phyloP scores from a whole-genome alignment of 2,888 invertebrate species.

The Entomobrya proxima region DNA sequence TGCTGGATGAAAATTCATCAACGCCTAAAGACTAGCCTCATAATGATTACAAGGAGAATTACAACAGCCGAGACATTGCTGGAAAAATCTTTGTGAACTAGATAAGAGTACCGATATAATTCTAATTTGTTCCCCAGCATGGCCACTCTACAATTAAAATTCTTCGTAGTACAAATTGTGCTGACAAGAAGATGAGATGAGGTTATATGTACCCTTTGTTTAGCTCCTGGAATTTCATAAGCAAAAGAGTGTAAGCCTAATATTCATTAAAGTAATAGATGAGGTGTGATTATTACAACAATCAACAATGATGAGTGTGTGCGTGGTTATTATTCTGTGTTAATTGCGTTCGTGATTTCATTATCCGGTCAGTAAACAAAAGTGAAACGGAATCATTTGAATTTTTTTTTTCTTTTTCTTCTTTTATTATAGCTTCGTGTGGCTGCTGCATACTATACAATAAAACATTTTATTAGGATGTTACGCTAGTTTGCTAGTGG shows the following conservation, averaged over 20 bases:
- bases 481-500: background rate
- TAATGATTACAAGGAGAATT: background rate
- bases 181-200: too few relatives aligned
- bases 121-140: slow-evolving; percentile 49
- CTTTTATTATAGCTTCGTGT: slow-evolving; percentile 12
- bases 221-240: background rate
- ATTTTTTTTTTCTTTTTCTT: background rate
- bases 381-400: background rate
- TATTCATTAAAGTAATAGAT: slow-evolving; percentile 32
- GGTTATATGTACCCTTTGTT: background rate
- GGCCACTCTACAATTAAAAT: background rate
- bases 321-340: background rate
- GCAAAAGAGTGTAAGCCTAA: background rate
- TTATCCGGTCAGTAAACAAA: slow-evolving; percentile 22
- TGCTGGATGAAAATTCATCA: background rate
- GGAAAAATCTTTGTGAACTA: background rate
- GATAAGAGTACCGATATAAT: slow-evolving; percentile 45
- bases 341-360: slow-evolving; percentile 37
- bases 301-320: background rate
- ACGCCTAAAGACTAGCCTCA: background rate
- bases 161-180: background rate
- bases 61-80: background rate
- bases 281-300: slow-evolving; percentile 10
- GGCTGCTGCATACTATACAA: background rate
- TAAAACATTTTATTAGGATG: background rate